A percentile compares a stretch with the other conserved stretches of the same genome.
Evolutionary conservation across 1,140 invertebrate species (phyloP).

Genomic region (Popillia japonica): DNA sequence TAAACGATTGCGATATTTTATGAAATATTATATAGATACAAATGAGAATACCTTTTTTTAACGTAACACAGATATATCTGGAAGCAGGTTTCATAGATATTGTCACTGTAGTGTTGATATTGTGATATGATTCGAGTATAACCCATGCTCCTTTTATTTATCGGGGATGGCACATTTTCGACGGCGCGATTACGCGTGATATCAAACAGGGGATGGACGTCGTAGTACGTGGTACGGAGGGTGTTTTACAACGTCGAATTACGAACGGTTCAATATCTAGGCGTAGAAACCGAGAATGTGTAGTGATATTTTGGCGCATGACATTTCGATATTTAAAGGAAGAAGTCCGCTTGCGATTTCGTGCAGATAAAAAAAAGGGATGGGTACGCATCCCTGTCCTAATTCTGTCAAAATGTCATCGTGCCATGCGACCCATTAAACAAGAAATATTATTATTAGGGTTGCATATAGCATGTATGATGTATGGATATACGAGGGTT

Average conservation of each 20-base stretch:
- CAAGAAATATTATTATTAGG: too few relatives aligned
- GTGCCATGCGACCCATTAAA: too few relatives aligned
- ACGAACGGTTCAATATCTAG: background rate
- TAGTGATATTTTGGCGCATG: background rate
- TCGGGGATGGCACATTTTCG: background rate
- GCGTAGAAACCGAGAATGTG: background rate
- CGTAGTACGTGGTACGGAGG: background rate
- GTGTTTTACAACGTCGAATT: background rate
- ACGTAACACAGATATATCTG: background rate
- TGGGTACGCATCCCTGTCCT: too few relatives aligned
- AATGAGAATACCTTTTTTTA: conserved; percentile 7
- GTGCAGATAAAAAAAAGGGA: background rate
- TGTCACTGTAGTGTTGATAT: background rate
- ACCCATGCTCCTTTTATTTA: conserved; percentile 11
- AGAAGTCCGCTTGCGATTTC: background rate
- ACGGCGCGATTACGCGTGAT: background rate
- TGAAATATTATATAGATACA: too few relatives aligned
- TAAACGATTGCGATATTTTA: too few relatives aligned
- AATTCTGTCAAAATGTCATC: too few relatives aligned
- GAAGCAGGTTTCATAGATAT: background rate
- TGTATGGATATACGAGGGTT: too few relatives aligned
- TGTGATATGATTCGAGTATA: too few relatives aligned
- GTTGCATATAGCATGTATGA: too few relatives aligned
- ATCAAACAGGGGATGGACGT: background rate
- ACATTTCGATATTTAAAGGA: background rate